Evolutionary conservation across 1,140 invertebrate genomes (phyloP).

Genomic region (Drosophila ironensis): DNA sequence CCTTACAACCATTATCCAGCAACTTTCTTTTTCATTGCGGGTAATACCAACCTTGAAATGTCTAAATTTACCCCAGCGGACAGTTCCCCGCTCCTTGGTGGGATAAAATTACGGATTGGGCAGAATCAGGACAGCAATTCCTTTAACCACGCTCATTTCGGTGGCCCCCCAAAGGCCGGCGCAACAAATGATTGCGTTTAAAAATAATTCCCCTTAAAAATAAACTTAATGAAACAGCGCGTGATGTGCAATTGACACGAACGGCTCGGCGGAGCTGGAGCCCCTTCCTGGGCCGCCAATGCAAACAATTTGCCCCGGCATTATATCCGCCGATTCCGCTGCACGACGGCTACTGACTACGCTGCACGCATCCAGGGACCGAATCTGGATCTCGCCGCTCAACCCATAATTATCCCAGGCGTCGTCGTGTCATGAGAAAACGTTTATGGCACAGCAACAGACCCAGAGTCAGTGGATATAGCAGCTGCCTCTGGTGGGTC

Average conservation of each 20-base stretch:
- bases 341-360: conserved; percentile 36
- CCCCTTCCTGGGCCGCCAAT: conserved; percentile 6
- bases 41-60: conserved; percentile 55
- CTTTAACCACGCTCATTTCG: conserved; percentile 42
- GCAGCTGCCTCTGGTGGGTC: conserved; percentile 57
- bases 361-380: conserved; percentile 38
- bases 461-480: neutral
- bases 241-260: conserved; percentile 74
- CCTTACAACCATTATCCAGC: too few species aligned
- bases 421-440: conserved; percentile 57
- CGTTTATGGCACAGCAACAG: conserved; percentile 59
- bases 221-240: conserved; percentile 68
- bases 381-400: conserved; percentile 4
- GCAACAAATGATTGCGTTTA: conserved; percentile 71
- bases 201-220: conserved; percentile 73
- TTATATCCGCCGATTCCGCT: conserved; percentile 13
- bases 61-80: conserved; percentile 33
- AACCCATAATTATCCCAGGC: conserved; percentile 65
- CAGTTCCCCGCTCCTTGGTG: neutral
- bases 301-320: conserved; percentile 48
- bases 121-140: conserved; percentile 5
- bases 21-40: conserved; percentile 43
- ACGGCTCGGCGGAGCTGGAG: conserved; percentile 21
- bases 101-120: conserved; percentile 23
- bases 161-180: conserved; percentile 13